Conservation (phyloP, 2,888 invertebrate species). For the Invenusta paracnida region DNA sequence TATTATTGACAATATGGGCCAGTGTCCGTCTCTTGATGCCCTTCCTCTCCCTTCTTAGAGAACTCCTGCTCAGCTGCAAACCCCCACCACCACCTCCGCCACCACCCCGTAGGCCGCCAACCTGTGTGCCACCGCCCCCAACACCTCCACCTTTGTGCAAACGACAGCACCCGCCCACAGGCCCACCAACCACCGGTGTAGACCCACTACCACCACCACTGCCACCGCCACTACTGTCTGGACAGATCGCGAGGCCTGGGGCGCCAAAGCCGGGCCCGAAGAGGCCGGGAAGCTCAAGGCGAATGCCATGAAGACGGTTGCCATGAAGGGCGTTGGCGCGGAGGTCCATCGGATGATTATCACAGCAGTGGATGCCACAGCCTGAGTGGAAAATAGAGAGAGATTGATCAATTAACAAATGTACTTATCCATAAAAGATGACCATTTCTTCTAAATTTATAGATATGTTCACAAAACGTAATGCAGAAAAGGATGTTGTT, state of each 20-base stretch:
- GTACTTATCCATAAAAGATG: no score
- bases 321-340: constrained; percentile 51
- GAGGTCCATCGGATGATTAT: constrained; percentile 50
- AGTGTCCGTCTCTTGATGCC: neutral
- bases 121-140: no score
- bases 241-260: neutral
- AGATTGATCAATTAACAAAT: no score
- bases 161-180: neutral
- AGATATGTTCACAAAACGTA: no score
- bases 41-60: neutral
- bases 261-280: constrained; percentile 39
- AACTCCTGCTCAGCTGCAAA: neutral
- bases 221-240: neutral
- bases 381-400: no score
- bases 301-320: constrained; percentile 51
- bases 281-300: constrained; percentile 49
- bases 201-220: neutral
- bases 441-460: no score
- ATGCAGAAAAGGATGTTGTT: no score
- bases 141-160: neutral
- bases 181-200: neutral
- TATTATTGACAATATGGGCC: neutral
- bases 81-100: neutral
- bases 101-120: no score
- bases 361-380: constrained; percentile 50